Conservation (phyloP, 2,113 vertebrate genomes). For the Datnioides undecimradiatus region DNA sequence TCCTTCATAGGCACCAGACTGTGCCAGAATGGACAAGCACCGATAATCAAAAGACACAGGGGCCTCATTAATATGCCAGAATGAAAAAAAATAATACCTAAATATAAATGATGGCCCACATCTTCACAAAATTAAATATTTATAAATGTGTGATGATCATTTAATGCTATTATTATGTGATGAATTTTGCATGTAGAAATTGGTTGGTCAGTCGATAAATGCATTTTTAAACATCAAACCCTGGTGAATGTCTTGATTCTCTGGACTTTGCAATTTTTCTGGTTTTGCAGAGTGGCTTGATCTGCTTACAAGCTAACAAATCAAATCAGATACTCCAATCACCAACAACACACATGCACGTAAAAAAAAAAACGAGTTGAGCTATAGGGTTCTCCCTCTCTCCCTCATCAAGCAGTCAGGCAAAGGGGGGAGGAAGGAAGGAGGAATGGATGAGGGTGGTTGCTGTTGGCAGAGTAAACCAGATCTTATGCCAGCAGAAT, state of each 20-base stretch:
- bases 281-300: background rate
- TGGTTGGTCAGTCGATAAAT: conserved; percentile 26
- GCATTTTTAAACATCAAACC: conserved; percentile 11
- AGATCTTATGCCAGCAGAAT: conserved; percentile 73
- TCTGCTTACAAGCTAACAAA: conserved; percentile 28
- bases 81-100: background rate
- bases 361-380: conserved; percentile 54
- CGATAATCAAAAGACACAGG: conserved; percentile 1
- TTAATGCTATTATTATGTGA: conserved; percentile 9
- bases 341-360: conserved; percentile 45
- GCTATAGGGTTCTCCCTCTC: conserved; percentile 33
- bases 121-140: background rate
- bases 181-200: conserved; percentile 4
- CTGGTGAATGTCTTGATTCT: conserved; percentile 12
- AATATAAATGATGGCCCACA: background rate
- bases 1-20: background rate
- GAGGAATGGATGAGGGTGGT: conserved; percentile 59
- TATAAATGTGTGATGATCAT: conserved; percentile 34
- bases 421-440: conserved; percentile 22
- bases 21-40: conserved; percentile 17
- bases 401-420: conserved; percentile 47
- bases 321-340: conserved; percentile 30
- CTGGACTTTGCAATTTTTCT: conserved; percentile 27
- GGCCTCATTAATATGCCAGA: background rate
- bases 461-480: conserved; percentile 65